These are phyloP conservation scores for Sorex fumeus DNA, from an alignment of 2,113 vertebrate genomes.

Conservation along the genomic window DNA sequence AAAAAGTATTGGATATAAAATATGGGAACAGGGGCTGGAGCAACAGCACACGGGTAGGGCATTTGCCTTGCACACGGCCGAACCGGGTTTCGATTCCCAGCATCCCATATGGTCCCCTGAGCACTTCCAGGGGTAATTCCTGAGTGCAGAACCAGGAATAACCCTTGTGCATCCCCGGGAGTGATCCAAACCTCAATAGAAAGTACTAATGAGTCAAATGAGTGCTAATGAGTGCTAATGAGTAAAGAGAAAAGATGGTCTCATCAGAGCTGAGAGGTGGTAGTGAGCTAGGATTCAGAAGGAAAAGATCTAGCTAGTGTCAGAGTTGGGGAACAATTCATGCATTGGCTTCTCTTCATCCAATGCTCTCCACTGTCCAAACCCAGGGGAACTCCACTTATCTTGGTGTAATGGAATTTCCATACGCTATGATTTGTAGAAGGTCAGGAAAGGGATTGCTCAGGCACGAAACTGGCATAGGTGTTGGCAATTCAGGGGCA, in stretches of 20 bases:
- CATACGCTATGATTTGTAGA: background rate
- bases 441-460: background rate
- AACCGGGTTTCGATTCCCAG: too few species aligned
- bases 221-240: background rate
- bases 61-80: too few species aligned
- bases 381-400: background rate
- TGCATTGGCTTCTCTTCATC: background rate
- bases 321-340: rapidly evolving
- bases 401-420: background rate
- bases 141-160: too few species aligned
- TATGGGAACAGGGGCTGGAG: background rate
- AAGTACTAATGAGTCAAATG: background rate
- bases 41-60: too few species aligned
- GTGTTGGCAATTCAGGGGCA: background rate
- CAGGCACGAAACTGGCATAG: background rate
- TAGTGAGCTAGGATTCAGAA: background rate
- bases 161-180: too few species aligned
- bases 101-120: too few species aligned
- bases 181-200: background rate
- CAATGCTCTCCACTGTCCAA: background rate
- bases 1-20: background rate
- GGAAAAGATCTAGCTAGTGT: background rate
- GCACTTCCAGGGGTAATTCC: too few species aligned
- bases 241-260: background rate
- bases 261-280: too few species aligned